These are phyloP conservation scores for Siniperca chuatsi DNA, from an alignment of 2,113 vertebrate species.

Conservation along the genomic window DNA sequence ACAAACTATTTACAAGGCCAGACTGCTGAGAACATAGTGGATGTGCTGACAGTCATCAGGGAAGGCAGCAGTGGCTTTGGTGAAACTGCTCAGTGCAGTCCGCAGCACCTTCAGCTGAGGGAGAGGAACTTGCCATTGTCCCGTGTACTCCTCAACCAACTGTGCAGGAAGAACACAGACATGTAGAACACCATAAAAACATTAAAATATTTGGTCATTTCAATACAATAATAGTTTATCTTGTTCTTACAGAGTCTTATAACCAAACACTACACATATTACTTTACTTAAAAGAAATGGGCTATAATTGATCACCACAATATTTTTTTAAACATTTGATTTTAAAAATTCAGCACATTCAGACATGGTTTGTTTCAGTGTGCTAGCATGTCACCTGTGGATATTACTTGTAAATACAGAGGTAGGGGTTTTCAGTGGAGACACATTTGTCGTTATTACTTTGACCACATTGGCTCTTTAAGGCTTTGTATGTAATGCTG, in stretches of 20 bases:
- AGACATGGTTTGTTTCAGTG: not conserved
- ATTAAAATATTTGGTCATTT: not conserved
- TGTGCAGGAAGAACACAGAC: slow-evolving; percentile 61
- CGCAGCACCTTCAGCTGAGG: slow-evolving; percentile 96
- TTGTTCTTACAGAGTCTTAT: not conserved
- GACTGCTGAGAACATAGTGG: slow-evolving; percentile 94
- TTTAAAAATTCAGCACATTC: not conserved
- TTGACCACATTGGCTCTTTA: not conserved
- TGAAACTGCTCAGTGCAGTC: slow-evolving; percentile 94
- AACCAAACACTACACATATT: not conserved
- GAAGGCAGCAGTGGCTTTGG: slow-evolving; percentile 91
- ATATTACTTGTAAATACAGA: not conserved
- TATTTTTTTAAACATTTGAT: not conserved
- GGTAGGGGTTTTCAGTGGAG: not conserved
- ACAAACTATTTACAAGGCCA: slow-evolving; percentile 93
- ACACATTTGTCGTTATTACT: not conserved
- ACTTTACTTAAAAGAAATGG: not conserved
- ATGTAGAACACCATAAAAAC: not conserved
- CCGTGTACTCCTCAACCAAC: slow-evolving; percentile 97
- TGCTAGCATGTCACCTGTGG: not conserved
- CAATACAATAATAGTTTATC: not conserved
- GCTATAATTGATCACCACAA: not conserved
- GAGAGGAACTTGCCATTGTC: slow-evolving; percentile 96
- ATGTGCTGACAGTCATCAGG: slow-evolving; percentile 95
- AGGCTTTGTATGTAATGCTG: not conserved